phyloP scores from a whole-genome alignment of 2,113 vertebrate species.

The Synodontis membranacea region DNA sequence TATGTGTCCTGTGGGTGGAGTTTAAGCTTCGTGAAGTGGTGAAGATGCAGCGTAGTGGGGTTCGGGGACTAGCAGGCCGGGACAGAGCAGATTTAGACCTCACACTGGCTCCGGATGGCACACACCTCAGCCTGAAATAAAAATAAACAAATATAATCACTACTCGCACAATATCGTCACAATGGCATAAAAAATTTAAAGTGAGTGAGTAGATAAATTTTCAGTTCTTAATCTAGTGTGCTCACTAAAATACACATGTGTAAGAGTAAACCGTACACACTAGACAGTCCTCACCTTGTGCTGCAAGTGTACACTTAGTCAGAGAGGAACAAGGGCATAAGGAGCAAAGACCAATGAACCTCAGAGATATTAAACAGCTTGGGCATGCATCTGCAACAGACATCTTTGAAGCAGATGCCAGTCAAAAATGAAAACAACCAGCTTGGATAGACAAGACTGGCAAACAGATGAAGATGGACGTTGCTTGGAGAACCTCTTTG shows the following conservation, averaged over 20 bases:
- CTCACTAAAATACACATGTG: constrained; percentile 38
- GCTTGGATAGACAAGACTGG: background rate
- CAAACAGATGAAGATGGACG: background rate
- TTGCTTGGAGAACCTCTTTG: background rate
- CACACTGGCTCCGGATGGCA: constrained; percentile 63
- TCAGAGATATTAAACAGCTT: background rate
- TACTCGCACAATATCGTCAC: background rate
- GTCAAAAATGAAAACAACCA: background rate
- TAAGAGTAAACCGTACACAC: background rate
- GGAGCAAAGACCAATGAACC: background rate
- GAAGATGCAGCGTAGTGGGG: constrained; percentile 68
- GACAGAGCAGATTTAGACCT: constrained; percentile 60
- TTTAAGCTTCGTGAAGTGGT: constrained; percentile 76
- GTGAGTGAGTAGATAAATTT: background rate
- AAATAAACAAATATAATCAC: background rate
- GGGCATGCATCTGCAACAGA: background rate
- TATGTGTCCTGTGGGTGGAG: constrained; percentile 81
- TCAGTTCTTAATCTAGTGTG: background rate
- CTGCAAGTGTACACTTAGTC: background rate
- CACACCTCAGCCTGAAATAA: constrained; percentile 72
- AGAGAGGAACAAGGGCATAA: background rate
- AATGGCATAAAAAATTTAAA: constrained; percentile 59
- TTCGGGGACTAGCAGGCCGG: constrained; percentile 71
- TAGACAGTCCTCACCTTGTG: background rate
- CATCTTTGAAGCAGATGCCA: background rate